phyloP scores from a whole-genome alignment of 1,140 invertebrate species.

The Diachasmimorpha longicaudata region DNA sequence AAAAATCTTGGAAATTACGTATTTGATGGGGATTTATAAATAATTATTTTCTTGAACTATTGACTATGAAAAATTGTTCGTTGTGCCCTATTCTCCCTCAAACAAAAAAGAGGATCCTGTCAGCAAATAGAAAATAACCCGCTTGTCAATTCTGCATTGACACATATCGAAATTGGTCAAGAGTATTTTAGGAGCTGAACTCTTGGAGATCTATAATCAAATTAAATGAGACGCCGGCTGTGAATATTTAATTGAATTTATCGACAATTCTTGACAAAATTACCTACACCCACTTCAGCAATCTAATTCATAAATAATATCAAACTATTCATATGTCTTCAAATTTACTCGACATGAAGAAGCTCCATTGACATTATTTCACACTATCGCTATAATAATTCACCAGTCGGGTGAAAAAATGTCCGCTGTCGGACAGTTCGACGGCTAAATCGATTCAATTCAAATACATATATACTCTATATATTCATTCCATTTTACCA shows the following conservation, averaged over 20 bases:
- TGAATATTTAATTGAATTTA: neutral
- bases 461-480: constrained; percentile 12
- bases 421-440: neutral
- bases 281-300: neutral
- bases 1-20: neutral
- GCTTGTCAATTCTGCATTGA: neutral
- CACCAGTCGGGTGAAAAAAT: neutral
- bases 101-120: neutral
- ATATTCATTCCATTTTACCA: neutral
- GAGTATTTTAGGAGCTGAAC: neutral
- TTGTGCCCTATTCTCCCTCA: neutral
- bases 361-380: constrained; percentile 7
- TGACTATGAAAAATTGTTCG: no score
- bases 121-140: no score
- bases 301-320: neutral
- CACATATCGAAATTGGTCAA: neutral
- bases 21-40: neutral
- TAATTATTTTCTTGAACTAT: no score
- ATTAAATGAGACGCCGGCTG: neutral
- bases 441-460: constrained; percentile 30
- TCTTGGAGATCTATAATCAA: neutral
- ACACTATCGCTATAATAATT: constrained; percentile 22
- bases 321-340: neutral
- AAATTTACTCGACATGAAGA: neutral
- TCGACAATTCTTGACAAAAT: neutral